Conservation (phyloP, 2,113 vertebrate species). For the Stigmatopora argus region DNA sequence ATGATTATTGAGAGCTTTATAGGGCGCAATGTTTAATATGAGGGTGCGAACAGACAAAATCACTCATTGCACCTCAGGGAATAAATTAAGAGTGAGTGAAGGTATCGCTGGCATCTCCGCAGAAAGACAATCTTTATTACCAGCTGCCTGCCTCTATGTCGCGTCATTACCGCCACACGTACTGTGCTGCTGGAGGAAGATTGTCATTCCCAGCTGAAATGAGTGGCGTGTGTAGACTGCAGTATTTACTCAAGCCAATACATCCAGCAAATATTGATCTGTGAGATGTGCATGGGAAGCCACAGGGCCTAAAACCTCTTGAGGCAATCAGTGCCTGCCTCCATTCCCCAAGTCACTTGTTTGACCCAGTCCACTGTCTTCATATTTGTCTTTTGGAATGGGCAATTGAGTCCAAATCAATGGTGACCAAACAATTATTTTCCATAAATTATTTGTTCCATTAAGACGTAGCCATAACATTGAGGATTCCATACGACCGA, state of each 20-base stretch:
- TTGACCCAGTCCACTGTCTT: slow-evolving; percentile 42
- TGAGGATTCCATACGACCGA: no score
- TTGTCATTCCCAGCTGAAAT: slow-evolving; percentile 48
- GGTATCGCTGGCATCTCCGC: slow-evolving; percentile 67
- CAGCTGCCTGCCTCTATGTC: slow-evolving; percentile 55
- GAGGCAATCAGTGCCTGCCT: slow-evolving; percentile 37
- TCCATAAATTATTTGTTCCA: neutral
- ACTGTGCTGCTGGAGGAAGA: slow-evolving; percentile 39
- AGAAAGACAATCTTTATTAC: slow-evolving; percentile 84
- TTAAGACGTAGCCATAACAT: no score
- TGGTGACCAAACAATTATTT: neutral
- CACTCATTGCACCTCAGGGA: slow-evolving; percentile 70
- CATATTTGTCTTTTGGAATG: slow-evolving; percentile 27
- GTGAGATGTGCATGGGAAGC: slow-evolving; percentile 34
- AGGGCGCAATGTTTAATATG: slow-evolving; percentile 81
- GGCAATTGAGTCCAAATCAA: neutral
- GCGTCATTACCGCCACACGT: slow-evolving; percentile 50
- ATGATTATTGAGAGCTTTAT: slow-evolving; percentile 85
- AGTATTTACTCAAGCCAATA: slow-evolving; percentile 53
- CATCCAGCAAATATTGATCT: slow-evolving; percentile 64
- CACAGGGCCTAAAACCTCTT: slow-evolving; percentile 20
- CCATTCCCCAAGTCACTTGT: slow-evolving; percentile 48
- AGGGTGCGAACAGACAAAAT: slow-evolving; percentile 77
- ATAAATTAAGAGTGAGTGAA: slow-evolving; percentile 80
- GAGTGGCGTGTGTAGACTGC: slow-evolving; percentile 34